phyloP scores from a whole-genome alignment of 35 echinoderm and acorn worm genomes.

The Lytechinus variegatus region DNA sequence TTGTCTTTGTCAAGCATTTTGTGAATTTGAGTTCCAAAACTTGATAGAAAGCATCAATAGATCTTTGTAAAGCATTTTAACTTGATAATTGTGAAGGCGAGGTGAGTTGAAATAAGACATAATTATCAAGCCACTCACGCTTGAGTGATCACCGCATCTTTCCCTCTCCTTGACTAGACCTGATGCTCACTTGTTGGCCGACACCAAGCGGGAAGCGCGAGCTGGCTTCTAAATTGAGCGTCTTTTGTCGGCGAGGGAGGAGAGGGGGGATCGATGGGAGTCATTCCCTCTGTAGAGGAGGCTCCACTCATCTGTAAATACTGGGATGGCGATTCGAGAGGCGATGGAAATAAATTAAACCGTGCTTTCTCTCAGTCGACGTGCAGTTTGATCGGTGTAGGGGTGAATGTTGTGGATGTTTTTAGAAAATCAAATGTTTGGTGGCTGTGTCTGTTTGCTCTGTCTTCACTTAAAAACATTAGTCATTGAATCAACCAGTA shows the following conservation, averaged over 20 bases:
- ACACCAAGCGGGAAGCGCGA: background rate
- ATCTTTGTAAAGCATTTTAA: background rate
- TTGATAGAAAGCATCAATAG: background rate
- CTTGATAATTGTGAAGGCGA: background rate
- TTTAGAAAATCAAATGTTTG: background rate
- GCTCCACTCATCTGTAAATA: background rate
- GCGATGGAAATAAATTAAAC: slow-evolving; percentile 5
- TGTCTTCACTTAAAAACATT: background rate
- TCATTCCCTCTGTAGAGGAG: background rate
- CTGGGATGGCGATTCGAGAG: background rate
- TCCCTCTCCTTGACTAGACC: background rate
- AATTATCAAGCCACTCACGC: background rate
- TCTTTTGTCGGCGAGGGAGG: background rate
- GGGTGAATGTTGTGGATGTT: background rate
- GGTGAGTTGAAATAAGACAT: background rate
- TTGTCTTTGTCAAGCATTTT: too few species aligned
- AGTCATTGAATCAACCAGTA: background rate
- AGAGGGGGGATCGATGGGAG: background rate
- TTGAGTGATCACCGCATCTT: background rate
- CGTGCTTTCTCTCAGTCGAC: background rate
- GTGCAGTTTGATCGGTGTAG: background rate
- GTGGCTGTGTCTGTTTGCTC: background rate
- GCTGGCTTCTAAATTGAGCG: background rate
- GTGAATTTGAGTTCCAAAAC: too few species aligned
- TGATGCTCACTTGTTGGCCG: background rate